Evolutionary conservation across 2,888 invertebrate species (phyloP).

Genomic region (Ennomos erosarius): DNA sequence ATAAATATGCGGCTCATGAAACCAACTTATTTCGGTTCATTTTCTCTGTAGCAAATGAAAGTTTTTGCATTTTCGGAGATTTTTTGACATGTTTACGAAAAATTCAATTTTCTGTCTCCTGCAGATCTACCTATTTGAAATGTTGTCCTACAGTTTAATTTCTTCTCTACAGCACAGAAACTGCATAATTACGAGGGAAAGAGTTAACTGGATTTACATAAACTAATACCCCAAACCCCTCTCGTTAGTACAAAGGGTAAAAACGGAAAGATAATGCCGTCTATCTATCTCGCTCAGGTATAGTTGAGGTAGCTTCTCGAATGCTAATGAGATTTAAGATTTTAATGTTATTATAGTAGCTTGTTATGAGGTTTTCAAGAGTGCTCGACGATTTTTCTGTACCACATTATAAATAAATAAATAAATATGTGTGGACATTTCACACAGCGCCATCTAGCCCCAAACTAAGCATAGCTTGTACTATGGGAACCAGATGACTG

Average conservation of each 20-base stretch:
- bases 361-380: slow-evolving; percentile 14
- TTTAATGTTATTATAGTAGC: slow-evolving; percentile 32
- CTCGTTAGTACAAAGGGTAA: slow-evolving; percentile 26
- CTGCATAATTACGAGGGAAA: slow-evolving; percentile 22
- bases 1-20: slow-evolving; percentile 46
- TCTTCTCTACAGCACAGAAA: not conserved
- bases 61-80: not conserved
- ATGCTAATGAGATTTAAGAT: slow-evolving; percentile 35
- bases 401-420: too few relatives aligned
- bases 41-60: slow-evolving; percentile 10
- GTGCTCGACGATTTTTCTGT: not conserved
- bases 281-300: slow-evolving; percentile 16
- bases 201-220: slow-evolving; percentile 27
- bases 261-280: slow-evolving; percentile 27
- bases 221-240: slow-evolving; percentile 24
- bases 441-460: too few relatives aligned
- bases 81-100: too few relatives aligned
- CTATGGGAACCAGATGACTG: too few relatives aligned
- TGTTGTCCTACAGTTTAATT: not conserved
- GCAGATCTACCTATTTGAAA: too few relatives aligned
- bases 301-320: slow-evolving; percentile 15
- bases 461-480: too few relatives aligned
- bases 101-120: too few relatives aligned
- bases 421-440: too few relatives aligned
- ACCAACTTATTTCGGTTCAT: slow-evolving; percentile 19